Evolutionary conservation across 2,113 vertebrate genomes (phyloP), one percentile per base, ranked within the genome.

Genomic region (Cynocephalus volans): DNA sequence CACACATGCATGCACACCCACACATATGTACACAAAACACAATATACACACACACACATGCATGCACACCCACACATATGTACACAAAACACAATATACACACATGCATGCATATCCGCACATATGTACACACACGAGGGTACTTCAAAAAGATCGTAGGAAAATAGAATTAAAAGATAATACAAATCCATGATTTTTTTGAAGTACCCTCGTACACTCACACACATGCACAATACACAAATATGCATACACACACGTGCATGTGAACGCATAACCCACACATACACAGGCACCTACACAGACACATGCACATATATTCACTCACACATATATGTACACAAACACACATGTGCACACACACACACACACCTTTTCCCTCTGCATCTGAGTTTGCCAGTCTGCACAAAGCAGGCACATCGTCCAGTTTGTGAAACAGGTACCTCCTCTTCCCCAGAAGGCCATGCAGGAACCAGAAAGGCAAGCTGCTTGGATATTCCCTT

Each of bases 341-440:
- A 3, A n/a, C n/a, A 28, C 11, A 64, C 1, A 19, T 33, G 13
- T 31, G 4, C 33, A 33, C 3, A 26, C 11, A 79, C 0, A 5
- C 50, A 21, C 7, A 50, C 73, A 50, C 45, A 56, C 24, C 3
- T 33, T n/a, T 11, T n/a, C 60, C n/a, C 52, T 24, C 48, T 23
- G 54, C 60, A 5, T 12, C 36, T 31, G 18, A 12, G 52, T 6
- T 17, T 11, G 26, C n/a, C 12, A 26, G 26, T 28, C n/a, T 45
- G 33, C 80, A 45, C 52, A 8, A 73, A 26, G 65, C 33, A 65
- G 23, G 31, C 26, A 45, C 52, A 1, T 4, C 0, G n/a, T 8
- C n/a, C 50, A 15, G 8, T 1, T 1, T 50, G 62, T 36, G 36
- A 26, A 41, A 48, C 1, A 1, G 3, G 56, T 2, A 2, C 26